Base-by-base conservation (phyloP, 2,797 vertebrate genomes). In the Thunnus albacares region DNA sequence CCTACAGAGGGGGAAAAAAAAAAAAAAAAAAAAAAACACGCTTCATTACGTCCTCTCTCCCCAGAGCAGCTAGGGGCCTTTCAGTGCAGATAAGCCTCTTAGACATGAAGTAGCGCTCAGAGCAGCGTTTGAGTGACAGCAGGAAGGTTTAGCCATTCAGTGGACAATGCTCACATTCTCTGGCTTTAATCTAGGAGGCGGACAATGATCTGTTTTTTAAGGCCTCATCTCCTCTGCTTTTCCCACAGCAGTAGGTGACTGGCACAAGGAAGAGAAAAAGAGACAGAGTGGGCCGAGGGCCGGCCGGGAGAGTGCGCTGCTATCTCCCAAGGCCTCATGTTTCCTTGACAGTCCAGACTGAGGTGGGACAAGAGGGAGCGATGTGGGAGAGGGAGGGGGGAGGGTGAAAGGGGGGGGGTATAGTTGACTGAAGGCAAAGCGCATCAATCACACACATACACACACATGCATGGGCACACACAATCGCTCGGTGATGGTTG, bases 41-140 rank as follows among this genome's bases (percentile, higher is more conserved):
- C 97, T 99, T 99, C 98, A 99, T 99, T 99, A 99, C 98, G 97
- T 97, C 97, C 96, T 97, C 97, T 98, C 97, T 98, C 97, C 97
- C 97, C 95, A 92, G 97, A 98, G 97, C 97, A 97, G 97, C 97
- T 96, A 97, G 97, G 96, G 97, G 97, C 97, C 97, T 98, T 99
- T 99, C 97, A 99, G 96, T 93, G 95, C 96, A 99, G 98, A 99
- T 99, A 99, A 99, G 98, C 98, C 98, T 99, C 98, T 99, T 99
- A 99, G 97, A 98, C 97, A 97, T 97, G 97, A 97, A 98, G 97
- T 97, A 99, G 97, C 96, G 97, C 98, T 98, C 97, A 97, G 97
- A 97, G 97, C 97, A 96, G 96, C 95, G 94, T 97, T 97, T 99
- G 98, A 99, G 96, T 99, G 98, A 99, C 98, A 97, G 98, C 97